Base-by-base conservation (phyloP, 2,113 vertebrate species). In the Arenaria interpres region DNA sequence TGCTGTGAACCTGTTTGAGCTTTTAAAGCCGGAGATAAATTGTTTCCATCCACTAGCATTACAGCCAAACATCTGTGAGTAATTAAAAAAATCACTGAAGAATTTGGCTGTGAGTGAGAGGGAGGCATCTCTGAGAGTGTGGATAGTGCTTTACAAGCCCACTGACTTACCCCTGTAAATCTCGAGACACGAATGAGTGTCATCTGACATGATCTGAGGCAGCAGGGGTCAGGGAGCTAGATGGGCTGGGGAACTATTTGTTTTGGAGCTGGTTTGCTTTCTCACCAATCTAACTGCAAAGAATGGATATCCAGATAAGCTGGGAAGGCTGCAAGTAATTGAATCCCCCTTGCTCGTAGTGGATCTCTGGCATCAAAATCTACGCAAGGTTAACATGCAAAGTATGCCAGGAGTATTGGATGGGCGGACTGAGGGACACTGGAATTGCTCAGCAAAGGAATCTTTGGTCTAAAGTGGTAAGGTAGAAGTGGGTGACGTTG, bases 11-110 rank as follows among this genome's bases (percentile, higher is more conserved):
- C 90, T 94, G 78, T 94, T 95, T 97, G 93, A 95, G 97, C 97
- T 98, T 97, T 97, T 97, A 97, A 98, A 96, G 90, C 97, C 88
- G 71, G 92, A 97, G 97, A 98, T 96, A 93, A 98, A 98, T 98
- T 96, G 97, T 96, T 96, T 94, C 85, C 93, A 92, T 85, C 86
- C 18, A 32, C 80, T 90, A 97, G 96, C 92, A 89, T 93, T 97
- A 93, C 93, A 88, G 83, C 93, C 83, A 95, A 98, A 97, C 92
- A 96, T 97, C 97, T 98, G 97, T 90, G 96, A 37, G 72, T 97
- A 97, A 97, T 97, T 98, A 96, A 97, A 95, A 89, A 81, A 93
- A 84, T 84, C 81, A 33, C 95, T 60, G 67, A 94, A 97, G 95
- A 95, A 89, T 92, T 95, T 93, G 90, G 50, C 84, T 97, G 83